Percentiles rank a stretch among this genome's conserved stretches.
Conservation (phyloP, 2,113 vertebrate genomes). For the Nothoprocta pentlandii region DNA sequence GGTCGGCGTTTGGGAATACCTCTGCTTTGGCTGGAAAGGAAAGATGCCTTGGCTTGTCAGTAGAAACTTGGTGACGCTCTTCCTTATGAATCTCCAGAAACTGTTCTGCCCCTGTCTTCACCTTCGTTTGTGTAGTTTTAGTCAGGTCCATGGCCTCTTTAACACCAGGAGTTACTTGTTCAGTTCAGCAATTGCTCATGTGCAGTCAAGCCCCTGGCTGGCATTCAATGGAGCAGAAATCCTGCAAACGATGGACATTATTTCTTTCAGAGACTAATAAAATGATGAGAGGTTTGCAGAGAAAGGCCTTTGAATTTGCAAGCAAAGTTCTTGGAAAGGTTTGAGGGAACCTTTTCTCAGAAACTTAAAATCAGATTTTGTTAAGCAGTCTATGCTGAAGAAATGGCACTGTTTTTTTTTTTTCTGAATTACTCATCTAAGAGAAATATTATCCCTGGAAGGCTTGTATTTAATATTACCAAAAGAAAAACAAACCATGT, state of each 20-base stretch:
- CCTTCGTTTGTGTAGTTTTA: not conserved
- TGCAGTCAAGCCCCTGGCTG: not conserved
- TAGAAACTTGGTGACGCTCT: not conserved
- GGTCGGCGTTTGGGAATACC: not conserved
- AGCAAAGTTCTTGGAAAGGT: not conserved
- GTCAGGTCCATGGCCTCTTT: not conserved
- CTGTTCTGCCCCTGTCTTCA: not conserved
- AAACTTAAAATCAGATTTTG: not conserved
- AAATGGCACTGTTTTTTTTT: not conserved
- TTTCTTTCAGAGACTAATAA: not conserved
- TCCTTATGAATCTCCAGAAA: not conserved
- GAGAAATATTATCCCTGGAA: constrained; percentile 6
- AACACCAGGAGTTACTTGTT: not conserved
- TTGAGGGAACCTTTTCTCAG: not conserved
- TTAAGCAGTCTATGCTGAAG: not conserved
- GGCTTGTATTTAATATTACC: not conserved
- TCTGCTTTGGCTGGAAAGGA: not conserved
- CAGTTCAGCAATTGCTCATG: not conserved
- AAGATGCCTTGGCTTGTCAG: not conserved
- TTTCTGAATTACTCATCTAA: not conserved
- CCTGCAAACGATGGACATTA: not conserved
- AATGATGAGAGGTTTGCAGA: not conserved
- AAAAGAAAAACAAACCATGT: not conserved
- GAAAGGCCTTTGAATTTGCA: not conserved
- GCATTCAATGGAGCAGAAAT: not conserved